Base-by-base conservation (phyloP, 1,140 invertebrate genomes). In the Apolygus lucorum region DNA sequence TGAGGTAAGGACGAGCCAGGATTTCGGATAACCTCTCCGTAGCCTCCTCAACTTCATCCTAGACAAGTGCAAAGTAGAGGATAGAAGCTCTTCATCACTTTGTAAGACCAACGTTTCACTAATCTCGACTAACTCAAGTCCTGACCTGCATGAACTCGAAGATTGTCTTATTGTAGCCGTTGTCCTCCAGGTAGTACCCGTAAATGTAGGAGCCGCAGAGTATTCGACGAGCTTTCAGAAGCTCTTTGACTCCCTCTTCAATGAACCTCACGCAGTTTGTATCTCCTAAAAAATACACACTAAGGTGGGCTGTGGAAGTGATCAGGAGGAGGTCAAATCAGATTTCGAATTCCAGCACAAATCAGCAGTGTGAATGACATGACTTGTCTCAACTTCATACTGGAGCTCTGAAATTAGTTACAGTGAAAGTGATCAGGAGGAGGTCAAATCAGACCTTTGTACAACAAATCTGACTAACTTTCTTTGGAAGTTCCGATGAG, bases 121-220 rank as follows among this genome's bases (percentile, higher is more conserved):
- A 42, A 8, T 42, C 4, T 42, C 4, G 34, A 17, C 17, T 42
- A 42, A 17, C 17, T 42, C n/a, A n/a, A n/a, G n/a, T 42, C 34
- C 17, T 42, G 34, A 42, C 85, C 82, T 87, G 86, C 84, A 89
- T 86, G 74, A 86, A 87, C 77, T 89, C 87, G 79, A 88, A 89
- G 42, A 88, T 87, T 67, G 83, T 83, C 76, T 85, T 86, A 74
- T 86, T 87, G 74, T 87, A 86, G 1, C 85, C 84, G 75, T 85
- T 85, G 73, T 86, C 85, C 74, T 82, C 83, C 21, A 88, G 74
- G 74, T 87, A 88, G 76, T 84, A 88, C 1, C 86, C 87, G 77
- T 87, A 88, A 1, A 87, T 85, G 76, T 88, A 88, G 8, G 85
- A 86, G 52, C 85, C 87, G 76, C 86, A 87, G 1, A 89, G 76